Base-by-base conservation (phyloP, 2,113 vertebrate species). In the Dicentrarchus labrax region DNA sequence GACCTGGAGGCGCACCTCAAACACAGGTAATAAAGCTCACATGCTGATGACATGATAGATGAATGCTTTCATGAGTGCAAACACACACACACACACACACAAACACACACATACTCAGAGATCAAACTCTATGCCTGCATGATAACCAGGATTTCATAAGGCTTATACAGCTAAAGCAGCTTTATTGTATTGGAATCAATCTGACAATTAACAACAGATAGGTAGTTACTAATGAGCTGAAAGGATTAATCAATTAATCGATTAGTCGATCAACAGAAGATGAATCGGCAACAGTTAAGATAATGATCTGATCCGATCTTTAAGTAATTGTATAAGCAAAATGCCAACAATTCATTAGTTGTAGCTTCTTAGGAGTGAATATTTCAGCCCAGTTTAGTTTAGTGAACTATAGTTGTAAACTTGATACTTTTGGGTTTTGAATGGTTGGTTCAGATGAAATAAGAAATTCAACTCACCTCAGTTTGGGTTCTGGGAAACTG, bases 1-100 rank as follows among this genome's bases (percentile, higher is more conserved):
- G 97, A 99, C 92, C 94, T 99, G 92, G 97, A 97, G 0, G 98
- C 97, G 3, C 98, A 99, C 92, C 97, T 99, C 73, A 99, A 98
- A 90, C 98, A 98, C 96, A 98, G 98, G 98, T 99, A 93, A 94
- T 60, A 45, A 74, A 70, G 4, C 66, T 39, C 15, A 54, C 43
- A 72, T 50, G 47, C 39, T 43, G 15, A 39, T 43, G 15, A 39
- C 30, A 65, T 51, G 19, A 38, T n/a, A 73, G 8, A 72, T 10
- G 16, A 8, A 54, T 45, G 36, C 71, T 67, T 65, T 59, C 10
- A 36, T 19, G 8, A 56, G 62, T 12, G 19, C 75, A 72, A 45
- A 61, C 36, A 22, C 48, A 76, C 41, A 60, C 72, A 21, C n/a
- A 30, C 30, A 30, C 30, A 30, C 30, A 30, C 30, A 30, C 30